Evolutionary conservation across 2,888 invertebrate genomes (phyloP), one percentile per base, ranked within the genome.

Genomic region (Hipparchia sbordonii): DNA sequence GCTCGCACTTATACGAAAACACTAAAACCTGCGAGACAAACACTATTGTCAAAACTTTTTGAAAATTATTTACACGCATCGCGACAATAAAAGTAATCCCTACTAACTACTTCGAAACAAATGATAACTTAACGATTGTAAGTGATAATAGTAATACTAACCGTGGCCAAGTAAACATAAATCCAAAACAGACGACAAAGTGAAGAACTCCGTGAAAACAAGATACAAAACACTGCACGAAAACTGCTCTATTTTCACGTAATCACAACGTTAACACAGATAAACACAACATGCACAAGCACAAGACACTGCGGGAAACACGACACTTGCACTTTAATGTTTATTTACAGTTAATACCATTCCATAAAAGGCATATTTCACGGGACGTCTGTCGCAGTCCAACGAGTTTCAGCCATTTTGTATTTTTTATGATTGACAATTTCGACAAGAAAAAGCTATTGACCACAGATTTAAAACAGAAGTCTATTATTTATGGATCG

Each of bases 91-190:
- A 33, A 65, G 33, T 65, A 65, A 33, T 39, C 52, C 33, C 39
- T 60, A 52, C 33, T 63, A 72, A 75, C 51, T 82, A 83, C 46
- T 56, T 8, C 12, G 73, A 70, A 71, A 74, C 62, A 72, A 70
- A 48, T 67, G 12, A 67, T 46, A 54, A 72, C 13, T 45, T 70
- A n/a, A 9, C 54, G n/a, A 52, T 8, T 8, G 12, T 61, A 61
- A 61, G 3, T 57, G 46, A 46, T 67, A 63, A 57, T 10, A 33
- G 48, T 12, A 9, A 62, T 76, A 88, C 93, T 91, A 83, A 93
- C 93, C 90, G 90, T 87, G 81, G 81, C 87, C 87, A 89, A 89
- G 87, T 87, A 87, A 87, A 89, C 93, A 93, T 93, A 92, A 91
- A 93, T 92, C 93, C 93, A 91, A 92, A 88, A 89, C 84, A 86